Evolutionary conservation across 2,113 vertebrate species (phyloP).

Genomic region (Zosterops borbonicus): DNA sequence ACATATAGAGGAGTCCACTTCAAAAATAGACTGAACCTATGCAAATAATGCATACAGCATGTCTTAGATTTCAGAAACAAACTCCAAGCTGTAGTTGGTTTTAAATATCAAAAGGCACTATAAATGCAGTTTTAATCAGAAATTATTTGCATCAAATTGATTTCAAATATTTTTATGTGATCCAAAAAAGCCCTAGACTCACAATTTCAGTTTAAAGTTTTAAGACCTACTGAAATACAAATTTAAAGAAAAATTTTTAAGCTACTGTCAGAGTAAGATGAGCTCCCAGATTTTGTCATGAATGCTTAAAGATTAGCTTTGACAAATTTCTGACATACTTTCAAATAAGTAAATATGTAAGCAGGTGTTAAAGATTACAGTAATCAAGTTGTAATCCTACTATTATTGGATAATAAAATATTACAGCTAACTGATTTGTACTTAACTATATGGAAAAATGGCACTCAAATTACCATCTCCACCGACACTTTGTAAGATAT

Average conservation of each 20-base stretch:
- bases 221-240: not conserved
- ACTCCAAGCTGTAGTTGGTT: constrained; percentile 13
- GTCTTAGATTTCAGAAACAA: constrained; percentile 28
- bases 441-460: constrained; percentile 20
- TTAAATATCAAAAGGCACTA: constrained; percentile 62
- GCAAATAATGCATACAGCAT: constrained; percentile 22
- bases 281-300: not conserved
- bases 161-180: constrained; percentile 27
- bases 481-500: not conserved
- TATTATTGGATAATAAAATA: not conserved
- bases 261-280: constrained; percentile 1
- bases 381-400: constrained; percentile 12
- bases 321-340: not conserved
- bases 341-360: constrained; percentile 8
- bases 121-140: constrained; percentile 10
- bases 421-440: not conserved
- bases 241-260: not conserved
- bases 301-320: constrained; percentile 6
- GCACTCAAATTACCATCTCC: constrained; percentile 37
- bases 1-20: constrained; percentile 19
- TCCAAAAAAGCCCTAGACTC: not conserved
- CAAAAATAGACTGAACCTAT: constrained; percentile 29
- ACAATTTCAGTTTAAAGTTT: not conserved
- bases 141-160: not conserved
- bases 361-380: not conserved